Base-by-base conservation (phyloP, 2,888 invertebrate species). In the Lasioglossum marginatum region DNA sequence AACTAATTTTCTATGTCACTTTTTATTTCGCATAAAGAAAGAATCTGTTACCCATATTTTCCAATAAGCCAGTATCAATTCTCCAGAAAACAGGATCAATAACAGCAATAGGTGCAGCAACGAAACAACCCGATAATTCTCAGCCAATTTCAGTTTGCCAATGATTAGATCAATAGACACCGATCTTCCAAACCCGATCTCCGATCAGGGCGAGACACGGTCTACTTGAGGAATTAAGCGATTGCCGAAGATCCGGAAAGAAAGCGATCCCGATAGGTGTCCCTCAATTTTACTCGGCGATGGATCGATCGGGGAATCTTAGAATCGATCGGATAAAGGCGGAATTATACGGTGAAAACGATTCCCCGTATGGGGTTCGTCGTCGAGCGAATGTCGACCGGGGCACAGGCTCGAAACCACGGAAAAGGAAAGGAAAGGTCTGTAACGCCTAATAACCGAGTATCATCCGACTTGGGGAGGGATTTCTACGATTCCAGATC, bases 401-500 rank as follows among this genome's bases (percentile, higher is more conserved):
- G 63, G 27, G 12, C 66, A 70, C 48, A n/a, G 57, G 73, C 78
- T 72, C 81, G 81, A 87, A 87, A 85, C 68, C 81, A 71, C 52
- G 68, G 81, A 66, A 75, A 85, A 75, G 79, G 83, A 88, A 89
- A 83, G 70, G 81, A 85, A 79, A 79, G 82, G 82, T 23, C 82
- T 80, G 81, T 81, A 90, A 89, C 90, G 84, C 80, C 89, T 91
- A 91, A 91, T 91, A 91, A 91, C 92, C 92, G 92, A 92, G 93
- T 93, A 94, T 94, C 93, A 92, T 94, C 92, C 77, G 73, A 70
- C 71, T 79, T 78, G 80, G 83, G 87, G 86, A 89, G 88, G 82
- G 80, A 93, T 94, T 94, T 94, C 93, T 94, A 92, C 93, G 93
- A 94, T 94, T 94, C 92, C 86, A 93, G 93, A 94, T 94, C 92